phyloP scores from a whole-genome alignment of 2,797 vertebrate species.

The Erpetoichthys calabaricus region DNA sequence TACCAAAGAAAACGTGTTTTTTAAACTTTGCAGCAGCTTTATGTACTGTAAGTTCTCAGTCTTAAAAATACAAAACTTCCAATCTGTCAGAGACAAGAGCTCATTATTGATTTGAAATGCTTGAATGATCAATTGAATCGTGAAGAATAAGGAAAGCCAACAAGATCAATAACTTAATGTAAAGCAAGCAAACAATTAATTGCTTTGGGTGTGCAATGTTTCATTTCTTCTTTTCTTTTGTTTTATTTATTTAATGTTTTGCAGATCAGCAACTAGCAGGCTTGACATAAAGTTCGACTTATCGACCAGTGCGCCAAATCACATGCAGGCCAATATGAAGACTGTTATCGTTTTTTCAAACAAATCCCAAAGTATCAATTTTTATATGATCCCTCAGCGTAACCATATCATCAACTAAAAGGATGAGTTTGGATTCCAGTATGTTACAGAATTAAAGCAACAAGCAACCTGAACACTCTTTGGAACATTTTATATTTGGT shows the following conservation, averaged over 20 bases:
- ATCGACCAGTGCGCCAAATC: conserved; percentile 29
- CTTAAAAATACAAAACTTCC: no score
- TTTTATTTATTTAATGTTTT: conserved; percentile 25
- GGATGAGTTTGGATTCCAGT: conserved; percentile 16
- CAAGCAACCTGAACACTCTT: conserved; percentile 11
- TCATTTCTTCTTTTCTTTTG: conserved; percentile 10
- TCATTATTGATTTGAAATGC: no score
- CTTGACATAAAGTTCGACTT: not conserved
- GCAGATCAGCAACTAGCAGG: conserved; percentile 18
- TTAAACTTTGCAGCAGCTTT: no score
- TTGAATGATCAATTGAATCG: no score
- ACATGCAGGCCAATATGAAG: conserved; percentile 29
- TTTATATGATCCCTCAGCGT: conserved; percentile 31
- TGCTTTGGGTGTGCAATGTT: not conserved
- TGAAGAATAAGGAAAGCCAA: no score
- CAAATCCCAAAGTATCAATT: conserved; percentile 39
- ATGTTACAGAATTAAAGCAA: conserved; percentile 12
- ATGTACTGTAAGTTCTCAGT: no score
- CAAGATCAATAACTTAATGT: no score
- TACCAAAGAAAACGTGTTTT: no score
- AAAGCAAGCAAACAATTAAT: no score
- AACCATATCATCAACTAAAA: conserved; percentile 31
- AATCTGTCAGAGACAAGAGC: no score
- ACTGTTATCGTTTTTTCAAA: conserved; percentile 32
- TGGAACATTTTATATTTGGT: conserved; percentile 33